Conservation (phyloP, 2,113 vertebrate species). For the Micromys minutus region DNA sequence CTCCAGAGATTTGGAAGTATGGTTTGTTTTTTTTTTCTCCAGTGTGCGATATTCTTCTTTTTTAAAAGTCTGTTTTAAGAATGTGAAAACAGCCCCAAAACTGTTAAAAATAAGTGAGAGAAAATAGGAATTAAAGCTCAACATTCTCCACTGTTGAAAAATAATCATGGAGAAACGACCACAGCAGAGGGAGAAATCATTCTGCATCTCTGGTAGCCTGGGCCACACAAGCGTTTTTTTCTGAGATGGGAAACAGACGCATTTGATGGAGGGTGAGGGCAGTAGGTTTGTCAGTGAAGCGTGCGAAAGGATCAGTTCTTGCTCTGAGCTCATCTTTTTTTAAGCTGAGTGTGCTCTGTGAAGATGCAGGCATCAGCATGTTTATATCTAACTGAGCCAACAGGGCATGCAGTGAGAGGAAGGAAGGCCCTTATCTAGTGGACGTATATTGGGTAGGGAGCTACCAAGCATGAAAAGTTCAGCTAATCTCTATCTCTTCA, state of each 20-base stretch:
- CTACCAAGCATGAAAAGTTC: neutral
- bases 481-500: constrained; percentile 21
- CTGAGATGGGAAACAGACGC: constrained; percentile 54
- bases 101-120: constrained; percentile 74
- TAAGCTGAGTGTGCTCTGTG: constrained; percentile 65
- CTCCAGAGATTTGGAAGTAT: constrained; percentile 12
- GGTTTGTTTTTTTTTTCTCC: neutral
- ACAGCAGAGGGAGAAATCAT: constrained; percentile 25
- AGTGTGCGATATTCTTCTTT: neutral
- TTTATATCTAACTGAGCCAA: constrained; percentile 40
- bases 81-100: constrained; percentile 79
- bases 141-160: constrained; percentile 49
- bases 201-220: neutral
- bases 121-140: constrained; percentile 73
- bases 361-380: constrained; percentile 43
- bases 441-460: constrained; percentile 10
- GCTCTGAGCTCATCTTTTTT: constrained; percentile 29
- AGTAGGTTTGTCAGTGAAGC: constrained; percentile 63
- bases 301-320: constrained; percentile 45
- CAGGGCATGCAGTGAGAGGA: neutral
- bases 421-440: constrained; percentile 52
- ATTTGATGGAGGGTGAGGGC: neutral
- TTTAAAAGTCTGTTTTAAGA: constrained; percentile 61
- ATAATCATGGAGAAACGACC: constrained; percentile 37
- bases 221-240: constrained; percentile 23